Conservation (phyloP, 2,888 invertebrate species). For the Autographa pulchrina region DNA sequence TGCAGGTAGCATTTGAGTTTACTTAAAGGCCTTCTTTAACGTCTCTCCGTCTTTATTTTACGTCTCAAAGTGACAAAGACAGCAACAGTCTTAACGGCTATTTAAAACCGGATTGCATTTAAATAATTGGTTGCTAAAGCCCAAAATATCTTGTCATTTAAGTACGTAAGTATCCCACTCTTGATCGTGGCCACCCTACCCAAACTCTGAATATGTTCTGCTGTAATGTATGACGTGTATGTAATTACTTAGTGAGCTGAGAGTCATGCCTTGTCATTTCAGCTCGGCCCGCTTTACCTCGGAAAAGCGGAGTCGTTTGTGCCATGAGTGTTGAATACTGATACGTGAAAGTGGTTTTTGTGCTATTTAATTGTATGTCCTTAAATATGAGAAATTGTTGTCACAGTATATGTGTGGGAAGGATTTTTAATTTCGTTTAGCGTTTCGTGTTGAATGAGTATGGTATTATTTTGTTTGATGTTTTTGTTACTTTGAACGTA, state of each 20-base stretch:
- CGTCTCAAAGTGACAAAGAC: too few relatives aligned
- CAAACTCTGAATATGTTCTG: slow-evolving; percentile 66
- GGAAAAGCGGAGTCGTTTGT: slow-evolving; percentile 71
- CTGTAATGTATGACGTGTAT: slow-evolving; percentile 81
- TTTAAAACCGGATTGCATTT: too few relatives aligned
- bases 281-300: slow-evolving; percentile 64
- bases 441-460: neutral
- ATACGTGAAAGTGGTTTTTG: slow-evolving; percentile 60
- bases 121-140: too few relatives aligned
- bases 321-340: slow-evolving; percentile 68
- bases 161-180: slow-evolving; percentile 27
- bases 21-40: too few relatives aligned
- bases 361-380: slow-evolving; percentile 60
- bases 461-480: slow-evolving; percentile 9
- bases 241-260: slow-evolving; percentile 85
- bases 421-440: slow-evolving; percentile 14
- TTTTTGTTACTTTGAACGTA: neutral
- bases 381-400: slow-evolving; percentile 44
- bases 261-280: slow-evolving; percentile 87
- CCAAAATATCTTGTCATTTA: neutral
- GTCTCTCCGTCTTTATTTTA: too few relatives aligned
- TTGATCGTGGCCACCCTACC: slow-evolving; percentile 58
- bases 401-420: slow-evolving; percentile 35
- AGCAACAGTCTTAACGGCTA: too few relatives aligned
- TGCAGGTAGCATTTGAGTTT: too few relatives aligned